Evolutionary conservation across 2,797 vertebrate genomes (phyloP).

Genomic region (Mycteria americana): DNA sequence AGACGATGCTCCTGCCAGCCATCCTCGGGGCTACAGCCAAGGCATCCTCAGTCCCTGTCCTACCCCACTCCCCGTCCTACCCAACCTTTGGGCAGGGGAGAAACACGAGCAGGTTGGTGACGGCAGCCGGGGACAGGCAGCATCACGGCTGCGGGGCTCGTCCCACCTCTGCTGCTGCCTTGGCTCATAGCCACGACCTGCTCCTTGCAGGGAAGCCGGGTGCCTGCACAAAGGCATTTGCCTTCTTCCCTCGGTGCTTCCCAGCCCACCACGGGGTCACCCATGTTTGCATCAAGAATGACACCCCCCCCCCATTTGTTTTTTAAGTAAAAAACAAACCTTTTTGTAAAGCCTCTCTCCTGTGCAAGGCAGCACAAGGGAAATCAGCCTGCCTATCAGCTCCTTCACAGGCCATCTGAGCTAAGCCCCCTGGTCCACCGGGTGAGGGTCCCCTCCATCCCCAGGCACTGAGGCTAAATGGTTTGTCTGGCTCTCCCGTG

Average conservation of each 20-base stretch:
- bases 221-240: background rate
- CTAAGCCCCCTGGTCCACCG: background rate
- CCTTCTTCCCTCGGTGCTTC: background rate
- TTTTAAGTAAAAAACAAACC: background rate
- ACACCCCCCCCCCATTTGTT: accelerated
- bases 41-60: background rate
- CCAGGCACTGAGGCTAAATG: background rate
- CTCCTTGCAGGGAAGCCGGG: accelerated
- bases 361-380: background rate
- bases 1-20: background rate
- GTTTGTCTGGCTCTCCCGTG: constrained; percentile 32
- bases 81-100: background rate
- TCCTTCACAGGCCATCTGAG: constrained; percentile 34
- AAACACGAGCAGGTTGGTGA: background rate
- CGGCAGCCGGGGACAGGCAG: background rate
- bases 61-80: background rate
- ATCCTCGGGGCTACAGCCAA: background rate
- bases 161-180: background rate
- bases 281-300: background rate
- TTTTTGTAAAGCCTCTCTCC: background rate
- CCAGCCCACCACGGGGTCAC: background rate
- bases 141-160: accelerated
- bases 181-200: background rate
- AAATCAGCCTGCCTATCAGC: background rate
- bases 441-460: background rate